Conservation (phyloP, 2,113 vertebrate genomes). For the Erinaceus europaeus region DNA sequence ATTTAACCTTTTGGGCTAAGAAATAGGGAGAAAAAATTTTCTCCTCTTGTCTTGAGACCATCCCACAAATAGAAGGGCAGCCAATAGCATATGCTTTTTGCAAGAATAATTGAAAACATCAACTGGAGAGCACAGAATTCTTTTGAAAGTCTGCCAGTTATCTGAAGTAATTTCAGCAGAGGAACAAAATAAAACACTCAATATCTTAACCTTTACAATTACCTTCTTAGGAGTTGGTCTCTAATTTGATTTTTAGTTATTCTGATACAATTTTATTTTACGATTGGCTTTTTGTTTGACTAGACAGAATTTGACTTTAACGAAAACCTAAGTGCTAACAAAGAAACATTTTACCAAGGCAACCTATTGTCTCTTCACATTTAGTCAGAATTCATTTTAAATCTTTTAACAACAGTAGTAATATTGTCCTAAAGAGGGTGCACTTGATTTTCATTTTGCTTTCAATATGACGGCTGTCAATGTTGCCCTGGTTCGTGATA, state of each 20-base stretch:
- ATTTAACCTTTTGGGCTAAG: slow-evolving; percentile 72
- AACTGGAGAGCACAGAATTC: slow-evolving; percentile 83
- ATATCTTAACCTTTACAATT: slow-evolving; percentile 83
- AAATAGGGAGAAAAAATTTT: slow-evolving; percentile 74
- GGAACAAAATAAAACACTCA: slow-evolving; percentile 82
- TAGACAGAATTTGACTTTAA: slow-evolving; percentile 81
- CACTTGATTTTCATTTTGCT: slow-evolving; percentile 70
- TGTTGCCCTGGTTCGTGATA: slow-evolving; percentile 95
- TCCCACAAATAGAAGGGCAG: slow-evolving; percentile 78
- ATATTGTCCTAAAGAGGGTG: slow-evolving; percentile 72
- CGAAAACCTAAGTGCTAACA: slow-evolving; percentile 85
- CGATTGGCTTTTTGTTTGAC: slow-evolving; percentile 84
- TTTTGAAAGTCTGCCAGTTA: slow-evolving; percentile 83
- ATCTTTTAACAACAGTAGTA: slow-evolving; percentile 71
- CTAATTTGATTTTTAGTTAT: slow-evolving; percentile 84
- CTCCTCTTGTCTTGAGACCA: slow-evolving; percentile 76
- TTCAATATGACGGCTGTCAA: slow-evolving; percentile 88
- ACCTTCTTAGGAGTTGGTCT: slow-evolving; percentile 86
- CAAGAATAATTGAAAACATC: slow-evolving; percentile 84
- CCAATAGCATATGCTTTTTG: slow-evolving; percentile 81
- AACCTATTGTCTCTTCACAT: slow-evolving; percentile 81
- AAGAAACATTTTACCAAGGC: slow-evolving; percentile 85
- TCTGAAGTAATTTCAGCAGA: slow-evolving; percentile 82
- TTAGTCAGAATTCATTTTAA: slow-evolving; percentile 83
- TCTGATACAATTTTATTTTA: slow-evolving; percentile 84